Evolutionary conservation across 2,797 vertebrate species (phyloP), one percentile per base, ranked within the genome.

Genomic region (Moxostoma hubbsi): DNA sequence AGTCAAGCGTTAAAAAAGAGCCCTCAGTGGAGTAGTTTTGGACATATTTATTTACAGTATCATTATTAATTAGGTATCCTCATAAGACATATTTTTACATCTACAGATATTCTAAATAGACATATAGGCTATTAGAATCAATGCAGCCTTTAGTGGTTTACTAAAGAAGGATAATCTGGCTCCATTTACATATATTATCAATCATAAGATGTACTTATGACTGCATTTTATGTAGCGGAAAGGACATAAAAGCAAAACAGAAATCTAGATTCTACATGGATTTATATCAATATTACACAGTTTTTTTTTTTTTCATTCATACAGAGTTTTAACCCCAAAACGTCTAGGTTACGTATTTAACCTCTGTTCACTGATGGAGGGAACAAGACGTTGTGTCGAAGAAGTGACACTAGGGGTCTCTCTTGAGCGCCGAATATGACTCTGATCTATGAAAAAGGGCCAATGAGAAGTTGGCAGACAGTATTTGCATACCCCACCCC

Each of bases 241-340:
- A 36, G 36, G 36, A 36, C 36, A 36, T 67, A 43, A 76, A 58
- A 76, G 13, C 54, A 49, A 15, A n/a, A 4, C 9, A 6, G 11
- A 50, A 75, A 15, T 64, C 4, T 45, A 54, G 3, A 9, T 69
- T 53, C 9, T 71, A 16, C 71, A 10, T 49, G n/a, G 51, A 70
- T 63, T 13, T 0, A 47, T 59, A 55, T 64, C 36, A 43, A 71
- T 57, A 63, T 71, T 61, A 47, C 24, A 46, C 9, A 12, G 16
- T 7, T 12, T 15, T 69, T 46, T 6, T 62, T 72, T 16, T 49
- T 55, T 15, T 61, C 10, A 70, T 71, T 71, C 36, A 63, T 57
- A 64, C 53, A 65, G 12, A 57, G 50, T 53, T 45, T 36, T 71
- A 47, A 79, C 50, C 59, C 45, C 76, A 55, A 62, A 71, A 70